These are phyloP conservation scores for Leucoraja ocellata DNA, from an alignment of 2,797 vertebrate species.

Conservation along the genomic window DNA sequence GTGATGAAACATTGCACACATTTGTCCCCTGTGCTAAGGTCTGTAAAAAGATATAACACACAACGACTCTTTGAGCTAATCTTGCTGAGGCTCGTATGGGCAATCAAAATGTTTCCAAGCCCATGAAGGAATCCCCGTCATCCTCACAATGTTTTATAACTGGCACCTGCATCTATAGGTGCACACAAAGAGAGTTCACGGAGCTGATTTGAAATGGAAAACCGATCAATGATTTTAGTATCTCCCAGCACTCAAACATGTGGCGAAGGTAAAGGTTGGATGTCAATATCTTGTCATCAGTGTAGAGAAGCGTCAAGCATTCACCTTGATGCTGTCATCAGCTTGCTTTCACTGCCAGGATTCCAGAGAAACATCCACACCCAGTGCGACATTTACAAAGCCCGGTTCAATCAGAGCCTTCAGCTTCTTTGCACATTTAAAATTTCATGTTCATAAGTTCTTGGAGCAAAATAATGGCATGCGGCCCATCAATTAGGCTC, in stretches of 20 bases:
- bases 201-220: neutral
- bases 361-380: too few relatives aligned
- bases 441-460: too few relatives aligned
- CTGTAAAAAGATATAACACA: neutral
- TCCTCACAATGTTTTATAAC: neutral
- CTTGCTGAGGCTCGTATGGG: neutral
- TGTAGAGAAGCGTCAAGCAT: neutral
- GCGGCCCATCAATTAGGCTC: too few relatives aligned
- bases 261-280: neutral
- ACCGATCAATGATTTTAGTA: neutral
- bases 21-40: neutral
- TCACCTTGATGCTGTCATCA: too few relatives aligned
- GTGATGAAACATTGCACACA: neutral
- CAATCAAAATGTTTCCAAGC: neutral
- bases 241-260: neutral
- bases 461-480: too few relatives aligned
- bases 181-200: neutral
- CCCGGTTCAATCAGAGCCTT: too few relatives aligned
- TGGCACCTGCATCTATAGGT: neutral
- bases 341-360: too few relatives aligned
- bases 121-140: neutral
- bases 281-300: neutral
- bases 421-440: too few relatives aligned
- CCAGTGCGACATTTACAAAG: too few relatives aligned
- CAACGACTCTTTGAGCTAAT: neutral